A percentile compares a stretch with the other conserved stretches of the same genome.
Evolutionary conservation across 2,888 invertebrate genomes (phyloP).

Genomic region (Eilema caniola): DNA sequence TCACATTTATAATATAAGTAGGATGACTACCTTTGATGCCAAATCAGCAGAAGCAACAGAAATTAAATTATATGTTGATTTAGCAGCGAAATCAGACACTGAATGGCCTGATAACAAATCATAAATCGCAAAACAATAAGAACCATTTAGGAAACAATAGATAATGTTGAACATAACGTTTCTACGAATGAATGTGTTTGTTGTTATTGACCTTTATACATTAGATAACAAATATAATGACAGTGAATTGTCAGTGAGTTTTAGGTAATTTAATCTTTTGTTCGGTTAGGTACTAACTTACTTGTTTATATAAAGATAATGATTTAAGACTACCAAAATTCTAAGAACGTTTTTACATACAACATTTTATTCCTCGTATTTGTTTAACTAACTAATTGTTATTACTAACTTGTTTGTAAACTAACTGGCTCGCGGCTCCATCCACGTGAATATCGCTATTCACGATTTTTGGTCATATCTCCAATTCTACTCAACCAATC

Average conservation of each 20-base stretch:
- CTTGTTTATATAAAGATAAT: conserved; percentile 6
- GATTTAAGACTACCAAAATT: background rate
- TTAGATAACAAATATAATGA: conserved; percentile 11
- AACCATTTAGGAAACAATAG: background rate
- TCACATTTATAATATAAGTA: no score
- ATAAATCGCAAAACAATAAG: background rate
- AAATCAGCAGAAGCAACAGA: no score
- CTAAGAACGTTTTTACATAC: background rate
- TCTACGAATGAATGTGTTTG: conserved; percentile 7
- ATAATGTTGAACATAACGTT: background rate
- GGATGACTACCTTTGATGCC: no score
- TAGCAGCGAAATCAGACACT: no score
- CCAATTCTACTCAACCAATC: no score
- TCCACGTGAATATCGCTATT: no score
- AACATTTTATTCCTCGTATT: background rate
- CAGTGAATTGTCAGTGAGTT: conserved; percentile 7
- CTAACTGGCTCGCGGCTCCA: no score
- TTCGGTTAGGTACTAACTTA: background rate
- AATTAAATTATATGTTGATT: no score
- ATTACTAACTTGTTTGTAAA: background rate
- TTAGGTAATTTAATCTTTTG: conserved; percentile 8
- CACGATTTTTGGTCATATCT: no score
- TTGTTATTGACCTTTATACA: conserved; percentile 17
- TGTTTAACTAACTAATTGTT: background rate
- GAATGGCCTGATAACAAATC: background rate